phyloP scores from a whole-genome alignment of 23 tunicate species.

The Pegea sp. region DNA sequence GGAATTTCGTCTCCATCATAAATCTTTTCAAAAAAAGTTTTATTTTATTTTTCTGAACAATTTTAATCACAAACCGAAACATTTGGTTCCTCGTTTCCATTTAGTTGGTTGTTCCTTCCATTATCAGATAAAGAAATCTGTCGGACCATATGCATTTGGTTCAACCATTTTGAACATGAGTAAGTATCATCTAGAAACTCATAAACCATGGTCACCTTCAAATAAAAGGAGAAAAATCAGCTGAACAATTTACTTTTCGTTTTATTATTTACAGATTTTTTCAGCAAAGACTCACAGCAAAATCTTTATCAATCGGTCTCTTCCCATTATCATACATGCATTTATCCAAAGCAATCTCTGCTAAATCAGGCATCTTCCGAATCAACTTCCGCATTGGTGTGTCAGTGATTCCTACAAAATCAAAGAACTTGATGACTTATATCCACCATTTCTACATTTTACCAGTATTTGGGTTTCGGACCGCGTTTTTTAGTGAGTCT shows the following conservation, averaged over 20 bases:
- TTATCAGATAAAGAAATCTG: too few relatives aligned
- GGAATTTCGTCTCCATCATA: neutral
- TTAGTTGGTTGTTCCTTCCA: too few relatives aligned
- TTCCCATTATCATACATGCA: neutral
- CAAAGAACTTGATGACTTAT: neutral
- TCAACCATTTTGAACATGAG: neutral
- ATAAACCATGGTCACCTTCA: neutral
- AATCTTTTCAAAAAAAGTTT: too few relatives aligned
- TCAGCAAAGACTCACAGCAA: neutral
- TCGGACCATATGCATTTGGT: too few relatives aligned
- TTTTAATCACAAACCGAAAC: too few relatives aligned
- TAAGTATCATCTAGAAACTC: slow-evolving; percentile 1
- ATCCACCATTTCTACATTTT: neutral
- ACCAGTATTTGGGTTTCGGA: neutral
- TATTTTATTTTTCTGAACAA: too few relatives aligned
- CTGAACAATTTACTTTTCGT: too few relatives aligned
- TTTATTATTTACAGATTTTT: neutral
- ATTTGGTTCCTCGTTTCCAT: too few relatives aligned
- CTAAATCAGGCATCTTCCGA: neutral
- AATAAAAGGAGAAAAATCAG: too few relatives aligned
- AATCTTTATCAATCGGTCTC: neutral
- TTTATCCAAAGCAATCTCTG: neutral
- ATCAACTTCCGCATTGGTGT: slow-evolving; percentile 1
- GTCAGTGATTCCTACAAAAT: neutral
- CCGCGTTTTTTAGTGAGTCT: neutral